A percentile compares a stretch with the other conserved stretches of the same genome.
Evolutionary conservation across 2,797 vertebrate species (phyloP).

Genomic region (Bryconaethiops microstoma): DNA sequence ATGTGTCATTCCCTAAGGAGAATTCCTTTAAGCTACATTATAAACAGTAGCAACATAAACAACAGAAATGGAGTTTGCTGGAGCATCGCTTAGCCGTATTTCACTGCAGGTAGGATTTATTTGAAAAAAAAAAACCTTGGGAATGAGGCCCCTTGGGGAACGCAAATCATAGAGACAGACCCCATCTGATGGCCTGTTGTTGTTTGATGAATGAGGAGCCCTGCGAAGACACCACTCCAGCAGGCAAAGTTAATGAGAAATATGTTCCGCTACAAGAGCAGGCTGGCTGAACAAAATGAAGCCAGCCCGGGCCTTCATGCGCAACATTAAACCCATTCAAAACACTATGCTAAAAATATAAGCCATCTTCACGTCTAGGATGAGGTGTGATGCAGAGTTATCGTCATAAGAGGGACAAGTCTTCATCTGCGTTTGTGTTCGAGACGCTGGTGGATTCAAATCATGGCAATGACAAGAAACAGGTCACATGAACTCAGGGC

Average conservation of each 20-base stretch:
- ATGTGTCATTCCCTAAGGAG: not conserved
- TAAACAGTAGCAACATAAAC: not conserved
- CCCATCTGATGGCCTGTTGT: constrained; percentile 47
- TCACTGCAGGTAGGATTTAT: constrained; percentile 19
- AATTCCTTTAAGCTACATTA: not conserved
- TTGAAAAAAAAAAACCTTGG: constrained; percentile 16
- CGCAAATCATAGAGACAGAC: constrained; percentile 35
- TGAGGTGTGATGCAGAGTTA: constrained; percentile 1
- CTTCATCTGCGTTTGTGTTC: not conserved
- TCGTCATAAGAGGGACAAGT: not conserved
- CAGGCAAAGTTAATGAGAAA: constrained; percentile 59
- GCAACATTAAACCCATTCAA: constrained; percentile 47
- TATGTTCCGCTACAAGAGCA: constrained; percentile 40
- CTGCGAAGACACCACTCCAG: constrained; percentile 39
- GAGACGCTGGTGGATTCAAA: not conserved
- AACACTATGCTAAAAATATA: constrained; percentile 20
- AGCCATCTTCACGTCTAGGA: constrained; percentile 4
- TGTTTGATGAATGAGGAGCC: constrained; percentile 55
- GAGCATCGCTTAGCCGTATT: not conserved
- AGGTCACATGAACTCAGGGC: not conserved
- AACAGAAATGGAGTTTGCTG: not conserved
- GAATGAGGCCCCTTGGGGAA: constrained; percentile 32
- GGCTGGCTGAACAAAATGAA: constrained; percentile 35
- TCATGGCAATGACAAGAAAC: constrained; percentile 20
- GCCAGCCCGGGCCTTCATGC: constrained; percentile 38